These are phyloP conservation scores for Salpingus planirostris DNA, from an alignment of 2,888 invertebrate species.

Conservation along the genomic window DNA sequence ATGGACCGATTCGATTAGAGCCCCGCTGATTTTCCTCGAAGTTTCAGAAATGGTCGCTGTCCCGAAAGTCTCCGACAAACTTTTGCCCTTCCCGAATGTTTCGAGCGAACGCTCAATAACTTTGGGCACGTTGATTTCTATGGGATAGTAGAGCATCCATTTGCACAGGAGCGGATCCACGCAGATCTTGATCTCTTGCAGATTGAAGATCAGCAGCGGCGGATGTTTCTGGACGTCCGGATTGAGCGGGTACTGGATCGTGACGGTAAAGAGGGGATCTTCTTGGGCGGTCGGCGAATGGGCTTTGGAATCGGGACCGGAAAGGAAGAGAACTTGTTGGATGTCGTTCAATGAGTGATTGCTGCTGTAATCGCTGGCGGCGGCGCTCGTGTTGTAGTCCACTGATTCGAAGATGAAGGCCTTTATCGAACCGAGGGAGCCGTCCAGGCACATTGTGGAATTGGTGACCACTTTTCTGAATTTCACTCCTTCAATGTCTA, in stretches of 20 bases:
- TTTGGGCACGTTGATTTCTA: conserved; percentile 5
- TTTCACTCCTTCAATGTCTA: conserved; percentile 49
- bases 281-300: conserved; percentile 12
- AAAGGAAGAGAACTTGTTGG: conserved; percentile 48
- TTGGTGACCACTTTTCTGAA: conserved; percentile 34
- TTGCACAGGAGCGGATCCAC: conserved; percentile 57
- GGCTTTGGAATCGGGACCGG: conserved; percentile 44
- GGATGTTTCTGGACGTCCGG: conserved; percentile 41
- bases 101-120: conserved; percentile 5
- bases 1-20: conserved; percentile 45
- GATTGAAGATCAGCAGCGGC: conserved; percentile 43
- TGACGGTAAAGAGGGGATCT: conserved; percentile 37
- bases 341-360: conserved; percentile 21
- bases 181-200: conserved; percentile 46
- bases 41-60: conserved; percentile 28
- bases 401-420: conserved; percentile 45
- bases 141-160: conserved; percentile 50
- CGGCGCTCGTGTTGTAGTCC: conserved; percentile 11
- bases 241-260: conserved; percentile 41
- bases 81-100: conserved; percentile 19
- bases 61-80: conserved; percentile 30
- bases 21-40: conserved; percentile 41
- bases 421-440: conserved; percentile 41
- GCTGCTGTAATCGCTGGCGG: no score
- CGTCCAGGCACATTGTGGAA: conserved; percentile 37